These are phyloP conservation scores for Drosophila paramelanica DNA, from an alignment of 2,888 invertebrate species.

Conservation along the genomic window DNA sequence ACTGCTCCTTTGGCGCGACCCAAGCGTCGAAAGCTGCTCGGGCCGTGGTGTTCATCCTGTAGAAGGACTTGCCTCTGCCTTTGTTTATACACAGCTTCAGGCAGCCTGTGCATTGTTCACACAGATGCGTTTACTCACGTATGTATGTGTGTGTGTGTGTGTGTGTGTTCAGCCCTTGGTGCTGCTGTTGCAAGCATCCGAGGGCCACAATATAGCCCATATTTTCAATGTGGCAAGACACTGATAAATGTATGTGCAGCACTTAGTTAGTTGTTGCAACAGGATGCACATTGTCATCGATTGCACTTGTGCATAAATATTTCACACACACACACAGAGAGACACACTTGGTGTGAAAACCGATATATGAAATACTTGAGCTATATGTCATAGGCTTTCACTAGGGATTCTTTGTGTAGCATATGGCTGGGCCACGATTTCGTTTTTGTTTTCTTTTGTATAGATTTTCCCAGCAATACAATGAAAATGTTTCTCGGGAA, in stretches of 20 bases:
- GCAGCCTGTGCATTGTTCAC: slow-evolving; percentile 24
- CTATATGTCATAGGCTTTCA: not conserved
- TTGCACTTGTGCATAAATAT: slow-evolving; percentile 3
- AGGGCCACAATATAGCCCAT: slow-evolving; percentile 25
- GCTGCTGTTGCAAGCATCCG: slow-evolving; percentile 14
- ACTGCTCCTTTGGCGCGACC: slow-evolving; percentile 7
- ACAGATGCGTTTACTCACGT: slow-evolving; percentile 1
- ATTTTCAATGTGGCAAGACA: slow-evolving; percentile 45
- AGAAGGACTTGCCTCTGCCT: slow-evolving; percentile 46
- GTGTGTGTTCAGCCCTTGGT: too few relatives aligned
- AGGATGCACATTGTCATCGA: slow-evolving; percentile 41
- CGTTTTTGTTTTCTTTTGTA: too few relatives aligned
- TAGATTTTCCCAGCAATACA: too few relatives aligned
- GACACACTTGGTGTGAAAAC: not conserved
- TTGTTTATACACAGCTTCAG: slow-evolving; percentile 70
- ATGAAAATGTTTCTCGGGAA: too few relatives aligned
- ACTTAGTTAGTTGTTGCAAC: slow-evolving; percentile 35
- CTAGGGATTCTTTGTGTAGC: not conserved
- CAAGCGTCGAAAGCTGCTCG: slow-evolving; percentile 18
- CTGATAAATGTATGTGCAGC: slow-evolving; percentile 39
- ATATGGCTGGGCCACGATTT: too few relatives aligned
- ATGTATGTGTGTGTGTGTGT: slow-evolving; percentile 6
- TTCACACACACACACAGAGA: not conserved
- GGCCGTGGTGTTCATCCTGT: slow-evolving; percentile 49
- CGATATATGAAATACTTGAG: slow-evolving; percentile 4